Base-by-base conservation (phyloP, 2,113 vertebrate genomes). In the Dryoscopus gambensis region DNA sequence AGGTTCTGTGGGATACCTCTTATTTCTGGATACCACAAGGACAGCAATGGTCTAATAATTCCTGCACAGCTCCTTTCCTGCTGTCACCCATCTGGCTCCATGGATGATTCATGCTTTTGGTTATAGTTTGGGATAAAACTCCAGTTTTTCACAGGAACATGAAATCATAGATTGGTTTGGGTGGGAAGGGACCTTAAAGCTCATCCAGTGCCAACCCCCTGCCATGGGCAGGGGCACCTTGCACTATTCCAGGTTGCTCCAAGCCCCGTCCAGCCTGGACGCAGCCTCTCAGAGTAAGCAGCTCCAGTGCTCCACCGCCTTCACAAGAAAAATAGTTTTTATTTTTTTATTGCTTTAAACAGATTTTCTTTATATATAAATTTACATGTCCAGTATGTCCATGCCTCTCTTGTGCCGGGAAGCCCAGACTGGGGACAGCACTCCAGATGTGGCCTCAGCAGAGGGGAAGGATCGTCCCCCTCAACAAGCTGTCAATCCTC, bases 261-360 rank as follows among this genome's bases (percentile, higher is more conserved):
- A 64, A 56, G 40, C 6, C 30, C 28, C 4, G 2, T 47, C 50
- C 53, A 70, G 2, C 27, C 16, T 68, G 53, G 60, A 35, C 9
- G 27, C 22, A 74, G 7, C 15, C 8, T 57, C 15, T 62, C 24
- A 30, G 15, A 60, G 7, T 25, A 64, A 67, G 15, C 30, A 47
- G 8, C 11, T 73, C 16, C 8, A 52, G 15, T 15, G 20, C 25
- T 76, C 28, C 30, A 23, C 10, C 23, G 47, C 14, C 6, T n/a
- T 44, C 44, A n/a, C 7, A 25, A 13, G 46, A 35, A 28, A 19
- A 28, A 24, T 1, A 2, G 2, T 1, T 13, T 6, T 42, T 23
- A 11, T 33, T 11, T 25, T 28, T 67, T 35, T 31, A 15, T 33
- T 63, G 11, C 30, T 78, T 75, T 62, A 25, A 82, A 49, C 7